Conservation (phyloP, 2,888 invertebrate genomes). For the Pyrocoelia pectoralis region DNA sequence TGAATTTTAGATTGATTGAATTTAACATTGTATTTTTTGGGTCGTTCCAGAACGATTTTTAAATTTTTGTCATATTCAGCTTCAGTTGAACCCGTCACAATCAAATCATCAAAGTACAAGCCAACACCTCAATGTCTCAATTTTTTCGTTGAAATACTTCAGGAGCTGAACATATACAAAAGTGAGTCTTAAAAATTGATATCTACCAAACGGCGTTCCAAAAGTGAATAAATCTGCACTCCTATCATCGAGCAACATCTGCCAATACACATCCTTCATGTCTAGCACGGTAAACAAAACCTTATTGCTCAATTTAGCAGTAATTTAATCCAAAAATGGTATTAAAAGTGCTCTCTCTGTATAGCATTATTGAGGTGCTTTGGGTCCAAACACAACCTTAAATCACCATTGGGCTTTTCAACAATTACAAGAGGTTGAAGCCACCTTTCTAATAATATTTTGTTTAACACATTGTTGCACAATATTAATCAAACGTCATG, state of each 20-base stretch:
- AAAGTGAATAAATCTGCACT: slow-evolving; percentile 24
- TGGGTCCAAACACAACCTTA: not conserved
- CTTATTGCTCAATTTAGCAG: slow-evolving; percentile 19
- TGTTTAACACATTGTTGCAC: not conserved
- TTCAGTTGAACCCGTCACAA: slow-evolving; percentile 33
- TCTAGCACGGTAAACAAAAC: slow-evolving; percentile 30
- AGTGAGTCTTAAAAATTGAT: slow-evolving; percentile 38
- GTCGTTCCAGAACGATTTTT: slow-evolving; percentile 12
- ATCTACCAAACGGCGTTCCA: slow-evolving; percentile 37
- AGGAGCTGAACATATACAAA: slow-evolving; percentile 36
- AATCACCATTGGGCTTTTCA: not conserved
- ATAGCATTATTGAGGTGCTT: slow-evolving; percentile 44
- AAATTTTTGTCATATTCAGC: slow-evolving; percentile 28
- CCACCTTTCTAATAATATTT: not conserved
- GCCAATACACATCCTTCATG: slow-evolving; percentile 26
- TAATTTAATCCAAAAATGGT: slow-evolving; percentile 44
- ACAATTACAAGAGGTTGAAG: not conserved
- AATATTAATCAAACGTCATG: too few species aligned
- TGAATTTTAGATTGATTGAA: slow-evolving; percentile 26
- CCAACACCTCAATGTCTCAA: slow-evolving; percentile 33
- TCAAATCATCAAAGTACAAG: slow-evolving; percentile 45
- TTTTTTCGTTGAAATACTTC: slow-evolving; percentile 42
- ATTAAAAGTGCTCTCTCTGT: slow-evolving; percentile 44
- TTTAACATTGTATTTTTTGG: slow-evolving; percentile 14
- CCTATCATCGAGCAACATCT: slow-evolving; percentile 15